phyloP scores from a whole-genome alignment of 2,113 vertebrate species.

The Dasyurus viverrinus region DNA sequence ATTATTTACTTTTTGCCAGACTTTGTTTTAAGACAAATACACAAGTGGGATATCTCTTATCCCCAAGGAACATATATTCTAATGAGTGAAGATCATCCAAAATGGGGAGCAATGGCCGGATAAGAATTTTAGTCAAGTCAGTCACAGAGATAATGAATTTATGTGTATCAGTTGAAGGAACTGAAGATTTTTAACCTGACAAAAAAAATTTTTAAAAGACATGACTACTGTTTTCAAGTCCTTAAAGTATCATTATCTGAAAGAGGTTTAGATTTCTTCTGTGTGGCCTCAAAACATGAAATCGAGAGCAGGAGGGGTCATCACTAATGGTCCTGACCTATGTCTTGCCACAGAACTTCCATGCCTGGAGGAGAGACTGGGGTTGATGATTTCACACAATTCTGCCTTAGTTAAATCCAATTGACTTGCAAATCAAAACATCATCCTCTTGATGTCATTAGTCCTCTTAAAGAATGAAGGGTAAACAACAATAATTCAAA shows the following conservation, averaged over 20 bases:
- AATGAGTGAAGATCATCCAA: neutral
- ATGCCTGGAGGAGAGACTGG: too few species aligned
- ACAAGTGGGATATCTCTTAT: neutral
- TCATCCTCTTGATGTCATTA: too few species aligned
- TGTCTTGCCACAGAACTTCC: too few species aligned
- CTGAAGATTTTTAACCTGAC: neutral
- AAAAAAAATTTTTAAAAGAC: neutral
- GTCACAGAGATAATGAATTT: neutral
- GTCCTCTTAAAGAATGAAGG: too few species aligned
- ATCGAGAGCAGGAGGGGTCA: neutral
- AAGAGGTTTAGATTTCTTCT: neutral
- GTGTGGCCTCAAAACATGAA: neutral
- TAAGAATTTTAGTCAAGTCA: neutral
- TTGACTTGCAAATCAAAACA: too few species aligned
- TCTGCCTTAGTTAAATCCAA: too few species aligned
- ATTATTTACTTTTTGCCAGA: neutral
- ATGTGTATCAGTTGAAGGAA: neutral
- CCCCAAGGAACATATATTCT: neutral
- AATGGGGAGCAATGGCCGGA: neutral
- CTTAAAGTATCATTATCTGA: neutral
- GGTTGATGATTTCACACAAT: too few species aligned
- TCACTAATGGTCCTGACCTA: too few species aligned
- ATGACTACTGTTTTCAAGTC: neutral
- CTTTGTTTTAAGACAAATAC: neutral
- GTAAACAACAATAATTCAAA: neutral